Conservation (phyloP, 2,113 vertebrate species). For the Elephas maximus region DNA sequence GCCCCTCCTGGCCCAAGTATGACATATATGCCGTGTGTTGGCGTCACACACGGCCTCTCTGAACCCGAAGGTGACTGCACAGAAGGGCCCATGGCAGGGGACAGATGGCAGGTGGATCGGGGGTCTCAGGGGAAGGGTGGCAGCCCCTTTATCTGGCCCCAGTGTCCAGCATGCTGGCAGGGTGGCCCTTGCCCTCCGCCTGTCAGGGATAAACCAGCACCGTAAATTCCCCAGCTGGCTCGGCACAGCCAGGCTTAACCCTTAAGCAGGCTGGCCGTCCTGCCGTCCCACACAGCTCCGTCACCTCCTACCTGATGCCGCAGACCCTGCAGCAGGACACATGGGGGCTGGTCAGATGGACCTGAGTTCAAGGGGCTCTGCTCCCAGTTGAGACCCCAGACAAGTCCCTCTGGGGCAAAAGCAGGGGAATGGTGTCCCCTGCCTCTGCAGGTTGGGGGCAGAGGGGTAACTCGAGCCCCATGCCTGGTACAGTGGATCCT, state of each 20-base stretch:
- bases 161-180: neutral
- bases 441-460: rapidly evolving
- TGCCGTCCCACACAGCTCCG: rapidly evolving
- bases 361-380: neutral
- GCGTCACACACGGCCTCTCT: too few relatives aligned
- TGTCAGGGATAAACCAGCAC: neutral
- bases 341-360: rapidly evolving
- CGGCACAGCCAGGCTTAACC: neutral
- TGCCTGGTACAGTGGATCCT: rapidly evolving
- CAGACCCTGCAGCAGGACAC: rapidly evolving
- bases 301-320: neutral
- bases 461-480: rapidly evolving
- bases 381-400: neutral
- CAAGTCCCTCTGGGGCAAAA: neutral
- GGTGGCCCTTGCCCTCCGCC: neutral
- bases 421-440: neutral
- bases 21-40: too few relatives aligned
- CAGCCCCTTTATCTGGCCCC: neutral
- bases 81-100: too few relatives aligned
- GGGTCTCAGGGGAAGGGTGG: too few relatives aligned
- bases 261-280: neutral
- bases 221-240: neutral
- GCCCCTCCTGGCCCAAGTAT: too few relatives aligned
- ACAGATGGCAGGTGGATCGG: too few relatives aligned
- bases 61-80: too few relatives aligned